phyloP scores from a whole-genome alignment of 2,797 vertebrate species.

The Hafferia zeledoni region DNA sequence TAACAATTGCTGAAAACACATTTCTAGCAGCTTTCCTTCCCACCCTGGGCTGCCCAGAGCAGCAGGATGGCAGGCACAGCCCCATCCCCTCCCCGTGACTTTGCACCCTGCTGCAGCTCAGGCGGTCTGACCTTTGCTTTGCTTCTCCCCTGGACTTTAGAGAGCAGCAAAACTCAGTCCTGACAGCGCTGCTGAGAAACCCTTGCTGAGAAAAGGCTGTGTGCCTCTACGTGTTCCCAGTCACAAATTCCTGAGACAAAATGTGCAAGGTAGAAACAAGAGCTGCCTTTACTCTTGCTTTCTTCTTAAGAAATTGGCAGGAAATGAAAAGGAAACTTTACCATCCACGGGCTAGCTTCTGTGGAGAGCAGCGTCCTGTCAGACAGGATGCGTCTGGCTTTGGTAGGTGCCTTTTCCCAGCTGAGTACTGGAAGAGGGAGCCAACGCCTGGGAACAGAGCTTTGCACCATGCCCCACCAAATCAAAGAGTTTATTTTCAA shows the following conservation, averaged over 20 bases:
- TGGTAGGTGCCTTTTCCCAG: background rate
- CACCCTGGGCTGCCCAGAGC: background rate
- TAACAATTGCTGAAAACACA: background rate
- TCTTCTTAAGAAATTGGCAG: conserved; percentile 42
- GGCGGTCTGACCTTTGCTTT: background rate
- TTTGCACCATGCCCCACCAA: background rate
- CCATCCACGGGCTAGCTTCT: background rate
- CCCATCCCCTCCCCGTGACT: background rate
- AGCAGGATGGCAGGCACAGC: accelerated
- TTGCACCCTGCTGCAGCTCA: background rate
- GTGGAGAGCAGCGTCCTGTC: conserved; percentile 7
- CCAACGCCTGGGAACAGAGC: conserved; percentile 13
- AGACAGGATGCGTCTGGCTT: conserved; percentile 27
- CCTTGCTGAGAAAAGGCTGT: accelerated
- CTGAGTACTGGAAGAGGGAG: conserved; percentile 20
- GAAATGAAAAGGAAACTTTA: conserved; percentile 49
- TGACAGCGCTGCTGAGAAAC: background rate
- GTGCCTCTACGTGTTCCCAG: background rate
- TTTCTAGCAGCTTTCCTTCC: background rate
- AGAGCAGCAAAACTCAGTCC: background rate
- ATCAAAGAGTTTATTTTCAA: background rate
- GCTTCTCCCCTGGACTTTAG: background rate
- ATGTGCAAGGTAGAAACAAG: background rate
- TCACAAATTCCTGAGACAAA: background rate
- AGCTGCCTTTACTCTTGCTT: background rate